Evolutionary conservation across 2,113 vertebrate species (phyloP).

Genomic region (Sitta europaea): DNA sequence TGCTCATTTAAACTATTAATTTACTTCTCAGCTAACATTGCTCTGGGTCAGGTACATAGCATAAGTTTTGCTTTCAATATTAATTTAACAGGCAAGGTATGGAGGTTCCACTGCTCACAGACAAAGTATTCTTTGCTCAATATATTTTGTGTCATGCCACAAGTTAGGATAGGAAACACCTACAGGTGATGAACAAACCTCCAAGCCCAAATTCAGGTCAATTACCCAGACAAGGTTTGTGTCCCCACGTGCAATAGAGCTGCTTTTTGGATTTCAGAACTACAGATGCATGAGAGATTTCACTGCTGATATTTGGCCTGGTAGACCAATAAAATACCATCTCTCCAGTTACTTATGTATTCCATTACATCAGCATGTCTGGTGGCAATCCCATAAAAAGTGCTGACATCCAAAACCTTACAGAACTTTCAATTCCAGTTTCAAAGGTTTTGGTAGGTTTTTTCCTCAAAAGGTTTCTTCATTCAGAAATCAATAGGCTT

Average conservation of each 20-base stretch:
- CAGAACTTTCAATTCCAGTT: background rate
- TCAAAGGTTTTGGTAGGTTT: background rate
- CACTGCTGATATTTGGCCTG: background rate
- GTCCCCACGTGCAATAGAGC: background rate
- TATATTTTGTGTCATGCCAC: background rate
- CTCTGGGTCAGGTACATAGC: background rate
- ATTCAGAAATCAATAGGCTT: background rate
- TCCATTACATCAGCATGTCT: background rate
- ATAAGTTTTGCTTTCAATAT: background rate
- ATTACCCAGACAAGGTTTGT: background rate
- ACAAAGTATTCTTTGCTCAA: background rate
- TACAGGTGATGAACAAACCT: background rate
- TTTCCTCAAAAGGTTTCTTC: background rate
- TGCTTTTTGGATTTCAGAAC: background rate
- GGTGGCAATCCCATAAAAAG: background rate
- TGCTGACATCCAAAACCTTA: background rate
- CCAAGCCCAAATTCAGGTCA: background rate
- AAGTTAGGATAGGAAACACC: background rate
- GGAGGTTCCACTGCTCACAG: background rate
- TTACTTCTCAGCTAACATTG: slow-evolving; percentile 9
- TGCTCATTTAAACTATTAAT: slow-evolving; percentile 45
- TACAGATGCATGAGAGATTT: background rate
- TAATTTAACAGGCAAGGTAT: background rate
- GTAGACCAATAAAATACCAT: background rate
- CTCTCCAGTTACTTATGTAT: background rate